Conservation (phyloP, 2,113 vertebrate species). For the Argyrosomus japonicus region DNA sequence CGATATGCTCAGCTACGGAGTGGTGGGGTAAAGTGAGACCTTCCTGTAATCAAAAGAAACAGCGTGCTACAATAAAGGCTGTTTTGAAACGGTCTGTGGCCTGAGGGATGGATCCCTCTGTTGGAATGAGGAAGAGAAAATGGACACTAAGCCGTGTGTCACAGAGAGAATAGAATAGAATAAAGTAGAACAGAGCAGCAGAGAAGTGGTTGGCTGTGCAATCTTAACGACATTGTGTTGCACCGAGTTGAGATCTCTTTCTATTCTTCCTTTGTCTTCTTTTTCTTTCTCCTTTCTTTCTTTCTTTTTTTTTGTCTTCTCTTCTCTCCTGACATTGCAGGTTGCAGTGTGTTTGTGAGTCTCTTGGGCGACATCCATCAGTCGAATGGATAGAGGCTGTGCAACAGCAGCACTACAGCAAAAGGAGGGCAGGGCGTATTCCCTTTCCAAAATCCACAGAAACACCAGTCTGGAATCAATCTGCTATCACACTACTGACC, state of each 20-base stretch:
- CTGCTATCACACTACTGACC: slow-evolving; percentile 63
- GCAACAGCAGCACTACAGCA: slow-evolving; percentile 39
- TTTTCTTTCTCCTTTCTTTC: slow-evolving; percentile 9
- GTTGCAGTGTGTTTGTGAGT: slow-evolving; percentile 59
- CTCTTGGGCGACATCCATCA: slow-evolving; percentile 70
- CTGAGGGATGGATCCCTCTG: slow-evolving; percentile 61
- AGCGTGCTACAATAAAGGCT: slow-evolving; percentile 71
- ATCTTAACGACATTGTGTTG: background rate
- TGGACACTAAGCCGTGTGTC: slow-evolving; percentile 41
- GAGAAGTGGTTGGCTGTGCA: slow-evolving; percentile 32
- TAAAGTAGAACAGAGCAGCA: slow-evolving; percentile 38
- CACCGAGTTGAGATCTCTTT: slow-evolving; percentile 19
- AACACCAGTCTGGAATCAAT: slow-evolving; percentile 84
- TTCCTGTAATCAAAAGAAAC: slow-evolving; percentile 81
- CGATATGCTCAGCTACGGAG: slow-evolving; percentile 60
- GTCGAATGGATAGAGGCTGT: slow-evolving; percentile 44
- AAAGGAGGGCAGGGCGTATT: slow-evolving; percentile 60
- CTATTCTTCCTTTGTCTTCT: slow-evolving; percentile 38
- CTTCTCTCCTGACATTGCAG: slow-evolving; percentile 50
- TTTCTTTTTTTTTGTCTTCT: slow-evolving; percentile 37
- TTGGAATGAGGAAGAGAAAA: slow-evolving; percentile 76
- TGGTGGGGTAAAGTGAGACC: slow-evolving; percentile 79
- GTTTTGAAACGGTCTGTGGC: slow-evolving; percentile 72
- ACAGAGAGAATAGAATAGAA: slow-evolving; percentile 22
- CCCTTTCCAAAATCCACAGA: slow-evolving; percentile 64